phyloP scores from a whole-genome alignment of 2,797 vertebrate species.

The Anolis apletophallus region DNA sequence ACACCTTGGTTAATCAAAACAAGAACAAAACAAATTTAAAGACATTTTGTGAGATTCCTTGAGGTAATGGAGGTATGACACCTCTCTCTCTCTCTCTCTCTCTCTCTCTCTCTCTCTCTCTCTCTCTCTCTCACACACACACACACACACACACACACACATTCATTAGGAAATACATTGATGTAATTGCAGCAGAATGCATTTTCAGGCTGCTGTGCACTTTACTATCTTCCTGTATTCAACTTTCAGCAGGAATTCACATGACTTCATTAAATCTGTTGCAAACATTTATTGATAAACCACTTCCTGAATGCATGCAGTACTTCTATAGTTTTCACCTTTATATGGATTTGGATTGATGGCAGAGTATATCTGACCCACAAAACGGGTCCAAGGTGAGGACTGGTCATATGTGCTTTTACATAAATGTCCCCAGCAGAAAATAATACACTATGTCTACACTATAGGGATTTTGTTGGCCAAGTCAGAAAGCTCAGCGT shows the following conservation, averaged over 20 bases:
- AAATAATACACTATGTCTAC: neutral
- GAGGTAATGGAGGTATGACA: neutral
- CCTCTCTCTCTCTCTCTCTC: no score
- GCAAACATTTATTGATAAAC: conserved; percentile 55
- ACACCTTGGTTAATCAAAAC: conserved; percentile 9
- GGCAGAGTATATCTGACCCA: neutral
- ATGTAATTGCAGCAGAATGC: neutral
- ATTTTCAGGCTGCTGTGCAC: neutral
- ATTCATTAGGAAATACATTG: neutral
- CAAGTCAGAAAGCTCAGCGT: neutral
- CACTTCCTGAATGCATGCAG: conserved; percentile 37
- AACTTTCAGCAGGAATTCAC: conserved; percentile 28
- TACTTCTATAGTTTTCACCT: neutral
- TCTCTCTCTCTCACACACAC: no score
- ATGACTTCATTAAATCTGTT: conserved; percentile 58
- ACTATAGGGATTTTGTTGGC: neutral
- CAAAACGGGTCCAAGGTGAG: neutral
- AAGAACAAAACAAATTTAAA: neutral
- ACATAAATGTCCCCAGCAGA: neutral
- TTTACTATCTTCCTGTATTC: conserved; percentile 50
- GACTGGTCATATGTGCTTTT: neutral
- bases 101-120: no score
- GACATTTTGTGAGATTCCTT: conserved; percentile 11
- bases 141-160: no score
- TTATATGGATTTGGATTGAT: neutral